These are phyloP conservation scores for Eulemur albifrons DNA, from an alignment of 2,797 vertebrate species.

Conservation along the genomic window DNA sequence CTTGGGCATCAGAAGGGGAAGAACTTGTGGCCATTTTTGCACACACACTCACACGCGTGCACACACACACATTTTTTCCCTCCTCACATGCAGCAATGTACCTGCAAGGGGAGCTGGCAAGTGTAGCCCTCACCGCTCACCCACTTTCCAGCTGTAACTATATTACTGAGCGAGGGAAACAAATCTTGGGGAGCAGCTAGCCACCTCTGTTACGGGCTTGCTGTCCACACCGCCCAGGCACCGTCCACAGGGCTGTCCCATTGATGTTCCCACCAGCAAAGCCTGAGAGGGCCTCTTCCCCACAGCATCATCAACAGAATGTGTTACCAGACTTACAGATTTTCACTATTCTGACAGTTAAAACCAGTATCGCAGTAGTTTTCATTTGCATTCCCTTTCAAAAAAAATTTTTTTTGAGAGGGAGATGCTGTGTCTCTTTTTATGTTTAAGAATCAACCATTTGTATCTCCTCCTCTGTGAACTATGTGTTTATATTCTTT, in stretches of 20 bases:
- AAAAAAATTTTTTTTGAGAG: neutral
- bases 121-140: neutral
- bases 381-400: neutral
- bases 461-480: neutral
- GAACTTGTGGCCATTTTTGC: neutral
- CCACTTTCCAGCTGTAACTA: neutral
- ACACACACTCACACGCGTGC: no score
- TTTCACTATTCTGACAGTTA: neutral
- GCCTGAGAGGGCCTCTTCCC: neutral
- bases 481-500: neutral
- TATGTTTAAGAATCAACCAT: neutral
- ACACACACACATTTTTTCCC: neutral
- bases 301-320: neutral
- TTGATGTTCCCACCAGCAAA: neutral
- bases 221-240: neutral
- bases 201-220: neutral
- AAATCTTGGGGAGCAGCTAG: neutral
- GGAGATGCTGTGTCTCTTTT: neutral
- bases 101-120: neutral
- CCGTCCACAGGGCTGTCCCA: neutral
- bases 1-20: accelerated
- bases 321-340: neutral
- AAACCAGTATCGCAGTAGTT: neutral
- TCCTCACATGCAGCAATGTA: neutral
- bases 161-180: neutral